Evolutionary conservation across 1,140 invertebrate species (phyloP).

Genomic region (Drosophila subobscura): DNA sequence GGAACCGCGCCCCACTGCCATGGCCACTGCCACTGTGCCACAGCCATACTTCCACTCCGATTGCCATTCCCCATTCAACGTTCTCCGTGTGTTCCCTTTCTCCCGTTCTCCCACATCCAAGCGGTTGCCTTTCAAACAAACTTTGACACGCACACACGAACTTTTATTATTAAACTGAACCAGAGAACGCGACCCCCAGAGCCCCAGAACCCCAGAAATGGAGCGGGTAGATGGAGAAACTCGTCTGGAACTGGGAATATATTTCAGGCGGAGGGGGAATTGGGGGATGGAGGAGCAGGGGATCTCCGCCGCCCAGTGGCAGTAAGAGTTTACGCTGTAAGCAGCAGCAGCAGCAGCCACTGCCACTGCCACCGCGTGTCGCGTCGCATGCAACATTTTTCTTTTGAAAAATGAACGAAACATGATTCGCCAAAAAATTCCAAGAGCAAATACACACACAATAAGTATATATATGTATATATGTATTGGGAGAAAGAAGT

Average conservation of each 20-base stretch:
- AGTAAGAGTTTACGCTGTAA: constrained; percentile 51
- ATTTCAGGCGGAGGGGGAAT: too few species aligned
- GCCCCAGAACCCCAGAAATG: constrained; percentile 1
- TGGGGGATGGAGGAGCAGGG: constrained; percentile 6
- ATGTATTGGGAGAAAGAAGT: constrained; percentile 27
- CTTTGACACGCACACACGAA: constrained; percentile 82
- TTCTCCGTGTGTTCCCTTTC: too few species aligned
- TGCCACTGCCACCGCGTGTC: constrained; percentile 35
- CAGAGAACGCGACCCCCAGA: background rate
- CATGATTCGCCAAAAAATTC: constrained; percentile 79
- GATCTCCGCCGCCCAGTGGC: constrained; percentile 43
- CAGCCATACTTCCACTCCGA: too few species aligned
- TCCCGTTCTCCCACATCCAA: constrained; percentile 56
- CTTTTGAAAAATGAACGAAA: constrained; percentile 83
- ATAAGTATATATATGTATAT: constrained; percentile 21
- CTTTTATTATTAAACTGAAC: constrained; percentile 75
- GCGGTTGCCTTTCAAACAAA: constrained; percentile 77
- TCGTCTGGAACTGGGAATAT: constrained; percentile 24
- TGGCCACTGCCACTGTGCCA: too few species aligned
- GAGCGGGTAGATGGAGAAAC: constrained; percentile 6
- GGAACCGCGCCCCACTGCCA: constrained; percentile 51
- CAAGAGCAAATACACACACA: constrained; percentile 20
- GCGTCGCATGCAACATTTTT: constrained; percentile 80
- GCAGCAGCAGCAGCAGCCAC: constrained; percentile 48
- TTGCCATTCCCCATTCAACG: too few species aligned